Percentiles rank a stretch among this genome's conserved stretches.
Evolutionary conservation across 1,140 invertebrate genomes (phyloP).

Genomic region (Zaprionus vittiger): DNA sequence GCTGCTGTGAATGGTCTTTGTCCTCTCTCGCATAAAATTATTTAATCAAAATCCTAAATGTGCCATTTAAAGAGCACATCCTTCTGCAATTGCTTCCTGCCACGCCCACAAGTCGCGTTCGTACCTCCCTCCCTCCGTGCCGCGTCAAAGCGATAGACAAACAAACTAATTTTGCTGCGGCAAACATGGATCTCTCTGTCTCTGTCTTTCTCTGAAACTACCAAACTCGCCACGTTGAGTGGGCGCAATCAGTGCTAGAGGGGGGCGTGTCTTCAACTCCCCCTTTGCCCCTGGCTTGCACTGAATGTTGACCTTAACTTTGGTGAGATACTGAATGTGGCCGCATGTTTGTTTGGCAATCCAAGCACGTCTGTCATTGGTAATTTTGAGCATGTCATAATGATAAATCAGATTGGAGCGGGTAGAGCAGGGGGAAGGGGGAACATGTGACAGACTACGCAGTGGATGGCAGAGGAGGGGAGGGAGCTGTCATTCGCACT

Average conservation of each 20-base stretch:
- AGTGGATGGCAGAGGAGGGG: background rate
- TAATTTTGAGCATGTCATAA: slow-evolving; percentile 82
- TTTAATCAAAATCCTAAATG: slow-evolving; percentile 77
- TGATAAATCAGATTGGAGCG: slow-evolving; percentile 67
- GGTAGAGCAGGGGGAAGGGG: slow-evolving; percentile 1
- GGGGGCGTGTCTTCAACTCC: background rate
- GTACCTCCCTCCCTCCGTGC: background rate
- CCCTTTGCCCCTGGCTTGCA: background rate
- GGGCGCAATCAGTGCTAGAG: slow-evolving; percentile 42
- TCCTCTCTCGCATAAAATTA: slow-evolving; percentile 48
- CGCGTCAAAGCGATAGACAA: slow-evolving; percentile 52
- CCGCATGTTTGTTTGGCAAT: slow-evolving; percentile 47
- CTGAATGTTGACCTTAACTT: slow-evolving; percentile 39
- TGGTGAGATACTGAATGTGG: slow-evolving; percentile 8
- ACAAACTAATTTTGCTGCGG: slow-evolving; percentile 73
- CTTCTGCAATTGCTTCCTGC: slow-evolving; percentile 48
- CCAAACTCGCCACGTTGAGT: slow-evolving; percentile 30
- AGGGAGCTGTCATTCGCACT: background rate
- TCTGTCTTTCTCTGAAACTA: slow-evolving; percentile 9
- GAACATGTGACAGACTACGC: slow-evolving; percentile 18
- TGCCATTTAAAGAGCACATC: slow-evolving; percentile 58
- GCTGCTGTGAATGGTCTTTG: slow-evolving; percentile 10
- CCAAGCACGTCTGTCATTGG: slow-evolving; percentile 78
- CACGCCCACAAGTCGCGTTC: slow-evolving; percentile 37
- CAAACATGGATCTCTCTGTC: slow-evolving; percentile 54